A percentile compares a stretch with the other conserved stretches of the same genome.
These are phyloP conservation scores for Hydropsyche tenuis DNA, from an alignment of 1,140 invertebrate genomes.

Conservation along the genomic window DNA sequence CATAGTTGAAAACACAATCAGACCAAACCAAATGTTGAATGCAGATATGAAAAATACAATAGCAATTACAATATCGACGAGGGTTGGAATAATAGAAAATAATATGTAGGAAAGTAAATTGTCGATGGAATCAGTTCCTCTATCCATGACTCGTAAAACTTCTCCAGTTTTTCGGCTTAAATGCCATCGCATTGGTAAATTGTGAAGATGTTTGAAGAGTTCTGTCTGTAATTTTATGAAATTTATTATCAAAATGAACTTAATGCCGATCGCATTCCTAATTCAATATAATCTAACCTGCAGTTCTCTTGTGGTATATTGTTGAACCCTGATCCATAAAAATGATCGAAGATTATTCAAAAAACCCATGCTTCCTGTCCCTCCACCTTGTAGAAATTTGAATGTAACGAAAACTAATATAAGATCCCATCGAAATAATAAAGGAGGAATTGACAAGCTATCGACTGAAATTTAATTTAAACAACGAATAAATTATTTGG, in stretches of 20 bases:
- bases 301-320: conserved; percentile 92
- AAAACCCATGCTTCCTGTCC: conserved; percentile 89
- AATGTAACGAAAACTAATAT: conserved; percentile 86
- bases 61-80: conserved; percentile 92
- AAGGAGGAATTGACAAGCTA: conserved; percentile 68
- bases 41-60: conserved; percentile 85
- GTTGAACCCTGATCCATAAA: conserved; percentile 94
- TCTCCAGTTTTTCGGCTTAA: conserved; percentile 93
- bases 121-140: conserved; percentile 94
- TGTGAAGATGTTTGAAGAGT: conserved; percentile 86
- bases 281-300: conserved; percentile 67
- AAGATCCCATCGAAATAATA: conserved; percentile 84
- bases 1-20: conserved; percentile 95
- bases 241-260: background rate
- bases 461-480: conserved; percentile 68
- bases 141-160: conserved; percentile 92
- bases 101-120: conserved; percentile 89
- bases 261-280: background rate
- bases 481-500: conserved; percentile 15
- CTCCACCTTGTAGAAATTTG: conserved; percentile 93
- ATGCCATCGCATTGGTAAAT: conserved; percentile 88
- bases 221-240: conserved; percentile 63
- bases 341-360: conserved; percentile 90
- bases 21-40: conserved; percentile 93
- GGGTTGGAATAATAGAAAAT: conserved; percentile 89